Evolutionary conservation across 2,113 vertebrate species (phyloP), one percentile per base, ranked within the genome.

Genomic region (Arenaria interpres): DNA sequence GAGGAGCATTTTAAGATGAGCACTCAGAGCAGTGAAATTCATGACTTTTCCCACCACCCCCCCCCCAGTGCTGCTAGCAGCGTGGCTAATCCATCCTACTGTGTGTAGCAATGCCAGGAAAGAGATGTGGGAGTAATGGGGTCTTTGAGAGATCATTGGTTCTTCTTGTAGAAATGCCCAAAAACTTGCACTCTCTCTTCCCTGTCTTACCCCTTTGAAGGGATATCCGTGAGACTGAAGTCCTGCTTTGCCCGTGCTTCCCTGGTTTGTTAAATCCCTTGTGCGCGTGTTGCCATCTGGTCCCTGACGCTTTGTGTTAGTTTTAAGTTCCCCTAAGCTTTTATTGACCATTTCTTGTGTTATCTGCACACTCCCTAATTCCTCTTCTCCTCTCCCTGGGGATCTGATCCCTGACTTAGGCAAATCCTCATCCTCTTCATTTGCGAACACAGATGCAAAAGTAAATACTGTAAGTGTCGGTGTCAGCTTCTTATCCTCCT

Each of bases 341-440:
- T 91, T 87, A 75, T 79, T 79, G 73, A 89, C 91, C 92, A 56
- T 77, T 87, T 94, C 73, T 80, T 43, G 79, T 50, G 50, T 59
- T 45, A 35, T 60, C 71, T 48, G 39, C 12, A 6, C 57, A 5
- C 56, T 89, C 35, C 81, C 18, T 76, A 84, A 46, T 59, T 68
- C 90, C 66, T 43, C 22, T 10, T 51, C 80, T 85, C 72, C 45
- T 80, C 56, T 94, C 89, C 67, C 63, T 8, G 27, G 91, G 93
- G 95, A 89, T 85, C 54, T 85, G 60, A 78, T 93, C 88, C 77
- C 82, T 73, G 78, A 96, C 80, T 94, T 94, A 77, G 87, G 86
- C 62, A 96, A 93, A 96, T 96, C 88, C 80, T 96, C 84, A n/a
- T 90, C 86, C 89, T 72, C 94, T 91, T 88, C 85, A 72, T 97